Percentiles rank a stretch among this genome's conserved stretches.
phyloP scores from a whole-genome alignment of 2,797 vertebrate genomes.

The Smutsia temminckii region DNA sequence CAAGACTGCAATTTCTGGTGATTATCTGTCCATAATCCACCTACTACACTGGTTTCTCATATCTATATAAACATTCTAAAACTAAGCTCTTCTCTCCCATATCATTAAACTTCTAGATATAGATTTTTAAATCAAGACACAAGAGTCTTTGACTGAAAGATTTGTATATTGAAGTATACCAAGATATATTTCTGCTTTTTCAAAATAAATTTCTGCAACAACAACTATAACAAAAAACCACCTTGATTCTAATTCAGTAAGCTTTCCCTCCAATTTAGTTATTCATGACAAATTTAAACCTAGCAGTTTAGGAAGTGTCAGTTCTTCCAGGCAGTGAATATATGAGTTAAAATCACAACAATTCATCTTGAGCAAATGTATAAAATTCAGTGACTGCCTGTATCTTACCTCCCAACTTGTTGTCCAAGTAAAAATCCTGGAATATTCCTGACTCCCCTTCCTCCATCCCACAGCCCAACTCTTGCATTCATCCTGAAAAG shows the following conservation, averaged over 20 bases:
- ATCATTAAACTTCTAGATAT: not conserved
- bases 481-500: not conserved
- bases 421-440: not conserved
- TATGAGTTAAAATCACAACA: not conserved
- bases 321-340: not conserved
- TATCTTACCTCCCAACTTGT: not conserved
- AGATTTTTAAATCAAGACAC: slow-evolving; percentile 23
- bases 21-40: not conserved
- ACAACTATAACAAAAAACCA: not conserved
- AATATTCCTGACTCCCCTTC: not conserved
- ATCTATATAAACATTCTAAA: not conserved
- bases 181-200: not conserved
- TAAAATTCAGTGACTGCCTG: not conserved
- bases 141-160: not conserved
- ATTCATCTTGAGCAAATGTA: not conserved
- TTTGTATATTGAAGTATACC: not conserved
- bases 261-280: not conserved
- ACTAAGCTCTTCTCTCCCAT: not conserved
- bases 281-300: not conserved
- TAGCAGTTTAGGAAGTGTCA: not conserved
- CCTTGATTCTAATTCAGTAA: not conserved
- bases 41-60: not conserved
- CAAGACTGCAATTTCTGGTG: not conserved
- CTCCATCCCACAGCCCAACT: not conserved
- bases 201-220: slow-evolving; percentile 9